Evolutionary conservation across 2,797 vertebrate species (phyloP), one percentile per base, ranked within the genome.

Genomic region (Sebastes trivittatus): DNA sequence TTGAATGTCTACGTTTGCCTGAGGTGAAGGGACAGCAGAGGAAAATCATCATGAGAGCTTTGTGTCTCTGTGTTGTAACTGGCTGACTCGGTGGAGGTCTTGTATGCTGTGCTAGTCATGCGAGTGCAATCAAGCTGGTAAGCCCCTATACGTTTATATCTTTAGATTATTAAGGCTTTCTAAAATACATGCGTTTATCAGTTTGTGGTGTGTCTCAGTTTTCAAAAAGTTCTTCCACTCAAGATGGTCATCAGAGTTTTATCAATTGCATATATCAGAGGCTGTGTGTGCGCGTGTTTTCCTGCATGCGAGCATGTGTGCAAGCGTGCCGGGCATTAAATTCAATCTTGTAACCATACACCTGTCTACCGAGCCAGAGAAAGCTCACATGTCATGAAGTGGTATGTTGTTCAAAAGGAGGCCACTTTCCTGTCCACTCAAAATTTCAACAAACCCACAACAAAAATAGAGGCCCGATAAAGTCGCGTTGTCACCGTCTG

Each of bases 301-400:
- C n/a, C 38, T 71, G 58, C 10, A 63, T 75, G 70, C 56, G 60
- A 36, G 54, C 25, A 46, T 71, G 32, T 59, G 63, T 66, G 72
- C 27, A 71, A 75, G 77, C 3, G 10, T 42, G 23, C 62, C 74
- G 30, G 59, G 64, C 78, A 69, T 85, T 88, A 77, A 91, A 95
- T 90, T 90, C 83, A 90, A 92, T 87, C 86, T 77, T 82, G 93
- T 93, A 95, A 96, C 90, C 38, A 13, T 87, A 95, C 84, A 92
- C 88, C 73, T 62, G 85, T 86, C 86, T 77, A 69, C 68, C 73
- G 81, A 90, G 83, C 84, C 60, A 83, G 87, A 81, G 85, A 90
- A 90, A 89, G 92, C 89, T 95, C 86, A 29, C 69, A 75, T 94
- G 88, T 93, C 94, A 89, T 65, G 75, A 88, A 88, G 83, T 82